Percentiles rank a stretch among this genome's conserved stretches.
These are phyloP conservation scores for Terrapene triunguis DNA, from an alignment of 2,113 vertebrate genomes.

Conservation along the genomic window DNA sequence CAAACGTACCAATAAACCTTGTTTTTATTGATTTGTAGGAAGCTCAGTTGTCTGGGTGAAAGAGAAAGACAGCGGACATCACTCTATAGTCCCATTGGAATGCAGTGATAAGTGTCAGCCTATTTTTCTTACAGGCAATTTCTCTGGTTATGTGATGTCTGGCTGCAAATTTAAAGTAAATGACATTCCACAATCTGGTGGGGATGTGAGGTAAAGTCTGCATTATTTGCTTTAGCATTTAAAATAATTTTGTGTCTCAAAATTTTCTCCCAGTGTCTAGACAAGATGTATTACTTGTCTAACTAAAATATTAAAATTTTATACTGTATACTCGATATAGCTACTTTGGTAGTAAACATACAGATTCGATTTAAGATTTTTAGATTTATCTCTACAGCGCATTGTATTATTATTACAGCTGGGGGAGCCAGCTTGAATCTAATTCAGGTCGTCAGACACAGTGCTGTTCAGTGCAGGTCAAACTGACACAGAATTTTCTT, in stretches of 20 bases:
- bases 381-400: conserved; percentile 15
- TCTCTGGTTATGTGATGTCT: conserved; percentile 69
- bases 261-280: conserved; percentile 74
- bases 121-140: conserved; percentile 69
- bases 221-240: conserved; percentile 64
- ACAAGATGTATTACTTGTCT: conserved; percentile 71
- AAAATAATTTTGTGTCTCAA: conserved; percentile 71
- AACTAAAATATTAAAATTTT: conserved; percentile 71
- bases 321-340: conserved; percentile 18
- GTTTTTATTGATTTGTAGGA: conserved; percentile 77
- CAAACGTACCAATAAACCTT: conserved; percentile 69
- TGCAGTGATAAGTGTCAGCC: conserved; percentile 37
- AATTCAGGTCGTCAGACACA: background rate
- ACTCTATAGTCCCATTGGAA: conserved; percentile 58
- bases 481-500: conserved; percentile 17
- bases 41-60: conserved; percentile 71
- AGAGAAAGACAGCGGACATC: conserved; percentile 55
- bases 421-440: conserved; percentile 6
- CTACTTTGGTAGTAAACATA: conserved; percentile 51
- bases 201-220: conserved; percentile 12
- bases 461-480: background rate
- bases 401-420: background rate
- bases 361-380: conserved; percentile 54
- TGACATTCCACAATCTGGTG: conserved; percentile 68
- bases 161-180: conserved; percentile 72